These are phyloP conservation scores for Epinephelus cyanopodus DNA, from an alignment of 2,113 vertebrate species.

Conservation along the genomic window DNA sequence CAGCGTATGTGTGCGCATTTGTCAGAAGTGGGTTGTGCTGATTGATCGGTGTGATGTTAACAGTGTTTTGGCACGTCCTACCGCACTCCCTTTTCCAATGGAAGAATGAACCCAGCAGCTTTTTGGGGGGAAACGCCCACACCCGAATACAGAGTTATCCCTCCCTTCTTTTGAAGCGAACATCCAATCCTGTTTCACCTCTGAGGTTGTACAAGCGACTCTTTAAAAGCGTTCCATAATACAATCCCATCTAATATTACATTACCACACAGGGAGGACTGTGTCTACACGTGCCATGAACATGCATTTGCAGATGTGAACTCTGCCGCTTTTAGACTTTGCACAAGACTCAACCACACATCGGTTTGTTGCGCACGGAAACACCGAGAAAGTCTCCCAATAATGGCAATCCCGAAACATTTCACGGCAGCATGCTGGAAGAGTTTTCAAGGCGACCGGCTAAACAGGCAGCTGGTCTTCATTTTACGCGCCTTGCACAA, in stretches of 20 bases:
- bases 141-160: slow-evolving; percentile 57
- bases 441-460: slow-evolving; percentile 47
- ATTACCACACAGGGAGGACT: neutral
- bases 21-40: neutral
- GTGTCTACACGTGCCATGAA: slow-evolving; percentile 14
- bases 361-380: neutral
- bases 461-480: slow-evolving; percentile 57
- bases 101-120: slow-evolving; percentile 31
- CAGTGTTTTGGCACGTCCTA: slow-evolving; percentile 54
- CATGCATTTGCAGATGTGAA: slow-evolving; percentile 35
- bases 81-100: slow-evolving; percentile 12
- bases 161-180: slow-evolving; percentile 52
- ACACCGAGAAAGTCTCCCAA: neutral
- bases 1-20: neutral
- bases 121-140: slow-evolving; percentile 63
- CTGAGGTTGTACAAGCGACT: slow-evolving; percentile 42
- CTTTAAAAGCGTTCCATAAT: slow-evolving; percentile 52
- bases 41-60: slow-evolving; percentile 68
- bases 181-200: slow-evolving; percentile 71
- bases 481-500: slow-evolving; percentile 79
- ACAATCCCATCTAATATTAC: slow-evolving; percentile 3
- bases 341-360: neutral
- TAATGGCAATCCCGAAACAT: slow-evolving; percentile 83
- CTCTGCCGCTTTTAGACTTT: neutral
- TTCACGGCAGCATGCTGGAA: slow-evolving; percentile 61